These are phyloP conservation scores for Poeciliopsis prolifica DNA, from an alignment of 2,113 vertebrate genomes.

Conservation along the genomic window DNA sequence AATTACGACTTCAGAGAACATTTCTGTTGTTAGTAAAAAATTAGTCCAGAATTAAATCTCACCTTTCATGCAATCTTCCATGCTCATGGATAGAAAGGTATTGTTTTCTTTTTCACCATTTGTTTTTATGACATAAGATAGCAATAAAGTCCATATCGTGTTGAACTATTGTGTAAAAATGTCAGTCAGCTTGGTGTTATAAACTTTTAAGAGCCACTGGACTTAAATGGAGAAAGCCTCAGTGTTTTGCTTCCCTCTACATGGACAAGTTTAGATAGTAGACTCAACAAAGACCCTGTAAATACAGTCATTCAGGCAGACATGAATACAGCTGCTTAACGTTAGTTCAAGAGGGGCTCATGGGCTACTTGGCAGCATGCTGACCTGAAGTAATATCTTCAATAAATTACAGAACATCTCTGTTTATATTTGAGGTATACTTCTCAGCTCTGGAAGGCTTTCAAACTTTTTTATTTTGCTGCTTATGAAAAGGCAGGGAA, in stretches of 20 bases:
- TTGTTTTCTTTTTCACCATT: no score
- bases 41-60: no score
- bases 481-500: not conserved
- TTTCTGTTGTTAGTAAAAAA: no score
- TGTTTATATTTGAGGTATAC: not conserved
- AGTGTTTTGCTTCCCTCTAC: slow-evolving; percentile 15
- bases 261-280: slow-evolving; percentile 54
- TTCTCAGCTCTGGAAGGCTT: not conserved
- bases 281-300: slow-evolving; percentile 30
- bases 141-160: not conserved
- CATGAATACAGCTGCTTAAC: not conserved
- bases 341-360: slow-evolving; percentile 11
- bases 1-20: no score
- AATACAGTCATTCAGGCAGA: slow-evolving; percentile 41
- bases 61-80: no score
- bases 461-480: not conserved
- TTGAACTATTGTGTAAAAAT: not conserved
- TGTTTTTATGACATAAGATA: no score
- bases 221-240: slow-evolving; percentile 1
- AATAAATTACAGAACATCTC: not conserved
- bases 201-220: not conserved
- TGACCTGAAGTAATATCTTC: not conserved
- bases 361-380: not conserved
- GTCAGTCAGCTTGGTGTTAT: not conserved
- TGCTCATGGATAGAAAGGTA: no score